Base-by-base conservation (phyloP, 64 coral and sea anemone genomes). In the Montipora sp. region DNA sequence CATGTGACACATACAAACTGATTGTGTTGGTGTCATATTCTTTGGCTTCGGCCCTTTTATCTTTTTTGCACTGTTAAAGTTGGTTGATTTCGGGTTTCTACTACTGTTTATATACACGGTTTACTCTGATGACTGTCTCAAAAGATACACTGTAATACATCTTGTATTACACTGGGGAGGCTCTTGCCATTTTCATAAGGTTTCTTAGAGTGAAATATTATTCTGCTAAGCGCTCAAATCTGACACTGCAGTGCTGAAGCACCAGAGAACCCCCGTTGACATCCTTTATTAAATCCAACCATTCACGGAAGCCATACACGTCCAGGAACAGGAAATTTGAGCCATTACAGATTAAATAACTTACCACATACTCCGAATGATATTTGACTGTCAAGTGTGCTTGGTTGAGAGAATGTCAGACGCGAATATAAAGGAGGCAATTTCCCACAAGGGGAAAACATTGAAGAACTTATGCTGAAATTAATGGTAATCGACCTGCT, bases 51-150 rank as follows among this genome's bases (percentile, higher is more conserved):
- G 74, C 87, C 21, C 73, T 12, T 60, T 57, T 89, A 47, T 90
- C 77, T 81, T 89, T 23, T 89, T 90, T 66, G 15, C 83, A 86
- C 0, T 86, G 60, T 47, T 70, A 15, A 6, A 70, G 60, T 81
- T 68, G 73, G 16, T 90, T 72, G 77, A 81, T 90, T 72, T 47
- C 13, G 77, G 77, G 60, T 55, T 43, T 90, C 78, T 77, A 57
- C 4, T 63, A 68, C 27, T 90, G 76, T 23, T 90, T 80, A 48
- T 80, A 90, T 10, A 90, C 88, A 90, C 79, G 75, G 47, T 88
- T 46, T 53, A 69, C 85, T 88, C 69, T 88, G 85, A 77, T 77
- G 16, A 77, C 75, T 77, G 75, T 77, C 16, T 77, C 45, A 46
- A 77, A 77, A 77, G 8, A 48, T 77, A 55, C 51, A 59, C 5